Base-by-base conservation (phyloP, 1,140 invertebrate species). In the Bombus superbus region DNA sequence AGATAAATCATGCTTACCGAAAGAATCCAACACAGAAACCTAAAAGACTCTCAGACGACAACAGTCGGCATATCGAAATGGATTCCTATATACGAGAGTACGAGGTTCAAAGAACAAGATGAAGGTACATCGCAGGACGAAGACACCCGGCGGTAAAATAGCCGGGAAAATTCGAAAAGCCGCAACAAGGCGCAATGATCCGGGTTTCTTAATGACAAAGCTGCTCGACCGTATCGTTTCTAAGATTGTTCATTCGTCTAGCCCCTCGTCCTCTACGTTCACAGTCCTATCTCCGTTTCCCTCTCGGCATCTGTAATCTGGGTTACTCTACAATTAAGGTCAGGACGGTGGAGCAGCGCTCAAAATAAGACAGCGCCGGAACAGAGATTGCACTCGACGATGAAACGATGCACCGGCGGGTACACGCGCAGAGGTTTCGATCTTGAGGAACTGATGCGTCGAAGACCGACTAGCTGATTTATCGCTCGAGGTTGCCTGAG, bases 321-420 rank as follows among this genome's bases (percentile, higher is more conserved):
- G 88, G 89, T 90, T 90, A 89, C 88, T 82, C 79, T 90, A 89
- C 89, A 90, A 90, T 90, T 90, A 90, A 90, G 89, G 89, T 90
- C 89, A 90, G 82, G 85, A 85, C 79, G 68, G 79, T 68, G 72
- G 80, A 83, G 79, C 88, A 87, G 68, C 81, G 85, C 81, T 83
- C 76, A 77, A 86, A 88, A 86, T 85, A 88, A 86, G 79, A 88
- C 59, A 77, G 78, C 72, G 40, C 28, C 40, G 86, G 79, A 86
- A 86, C 83, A 85, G 78, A 75, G 81, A 89, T 89, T 89, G 87
- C 87, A 72, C 77, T 80, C 84, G 84, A 81, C 79, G 80, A 83
- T 57, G 80, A 57, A 75, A 68, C 71, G 76, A 72, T 85, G 84
- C 84, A 75, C 68, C 42, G 72, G 25, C 38, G 76, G 25, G 53